Percentiles rank a stretch among this genome's conserved stretches.
Conservation (phyloP, 1,140 invertebrate genomes). For the Drosophila arizonae region DNA sequence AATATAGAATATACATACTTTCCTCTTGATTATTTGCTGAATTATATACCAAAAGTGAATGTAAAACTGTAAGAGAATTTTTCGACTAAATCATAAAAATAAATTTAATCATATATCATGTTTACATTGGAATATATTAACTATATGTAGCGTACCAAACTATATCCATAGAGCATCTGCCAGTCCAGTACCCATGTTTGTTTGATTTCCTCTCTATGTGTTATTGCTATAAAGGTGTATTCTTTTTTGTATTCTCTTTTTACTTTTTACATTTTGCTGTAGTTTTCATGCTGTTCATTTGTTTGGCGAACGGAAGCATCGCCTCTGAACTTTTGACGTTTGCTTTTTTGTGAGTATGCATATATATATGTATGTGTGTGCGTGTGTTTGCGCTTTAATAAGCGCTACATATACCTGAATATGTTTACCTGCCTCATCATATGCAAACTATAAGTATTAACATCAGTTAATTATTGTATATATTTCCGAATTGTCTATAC, state of each 20-base stretch:
- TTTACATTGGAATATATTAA: neutral
- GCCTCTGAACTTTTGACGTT: conserved; percentile 63
- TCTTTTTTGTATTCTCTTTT: conserved; percentile 52
- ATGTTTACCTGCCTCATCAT: conserved; percentile 42
- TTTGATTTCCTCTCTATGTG: conserved; percentile 17
- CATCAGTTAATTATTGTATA: conserved; percentile 20
- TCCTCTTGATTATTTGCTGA: too few species aligned
- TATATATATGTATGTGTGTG: conserved; percentile 15
- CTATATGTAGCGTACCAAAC: neutral
- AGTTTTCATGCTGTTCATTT: conserved; percentile 29
- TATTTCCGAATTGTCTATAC: neutral
- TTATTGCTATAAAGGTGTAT: conserved; percentile 25
- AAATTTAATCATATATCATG: too few species aligned
- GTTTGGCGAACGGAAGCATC: conserved; percentile 56
- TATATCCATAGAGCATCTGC: conserved; percentile 9
- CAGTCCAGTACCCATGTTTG: neutral
- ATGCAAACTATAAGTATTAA: conserved; percentile 10
- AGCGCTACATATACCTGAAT: conserved; percentile 44
- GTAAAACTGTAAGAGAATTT: too few species aligned
- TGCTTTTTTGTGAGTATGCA: neutral
- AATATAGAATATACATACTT: too few species aligned
- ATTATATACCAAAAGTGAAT: too few species aligned
- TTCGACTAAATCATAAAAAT: too few species aligned
- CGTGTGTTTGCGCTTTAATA: conserved; percentile 57
- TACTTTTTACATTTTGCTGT: conserved; percentile 32